Conservation (phyloP, 2,113 vertebrate genomes). For the Trinectes maculatus region DNA sequence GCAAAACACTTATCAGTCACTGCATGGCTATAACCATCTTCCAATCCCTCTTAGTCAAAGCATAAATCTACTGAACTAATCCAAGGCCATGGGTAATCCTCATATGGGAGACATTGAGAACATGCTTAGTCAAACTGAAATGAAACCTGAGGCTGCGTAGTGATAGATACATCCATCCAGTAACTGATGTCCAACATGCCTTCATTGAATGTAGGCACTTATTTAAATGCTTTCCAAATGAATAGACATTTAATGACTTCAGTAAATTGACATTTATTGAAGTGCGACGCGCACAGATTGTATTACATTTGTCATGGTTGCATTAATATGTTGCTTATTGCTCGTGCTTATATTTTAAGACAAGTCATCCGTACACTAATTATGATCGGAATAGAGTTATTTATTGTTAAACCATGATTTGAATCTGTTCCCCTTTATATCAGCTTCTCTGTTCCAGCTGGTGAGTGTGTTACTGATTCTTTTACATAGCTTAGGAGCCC, state of each 20-base stretch:
- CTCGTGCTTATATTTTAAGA: constrained; percentile 11
- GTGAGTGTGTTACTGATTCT: background rate
- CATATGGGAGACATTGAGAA: constrained; percentile 2
- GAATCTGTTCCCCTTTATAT: too few relatives aligned
- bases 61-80: constrained; percentile 43
- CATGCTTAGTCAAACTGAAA: constrained; percentile 19
- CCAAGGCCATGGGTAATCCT: constrained; percentile 51
- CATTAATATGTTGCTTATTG: background rate
- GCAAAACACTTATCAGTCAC: constrained; percentile 47
- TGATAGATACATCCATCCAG: background rate
- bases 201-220: constrained; percentile 28
- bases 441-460: too few relatives aligned
- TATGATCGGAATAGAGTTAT: too few relatives aligned
- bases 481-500: background rate
- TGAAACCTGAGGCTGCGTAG: constrained; percentile 1
- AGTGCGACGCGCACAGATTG: background rate
- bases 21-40: constrained; percentile 39
- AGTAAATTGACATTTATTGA: constrained; percentile 15
- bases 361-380: background rate
- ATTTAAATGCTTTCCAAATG: background rate
- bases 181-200: constrained; percentile 23
- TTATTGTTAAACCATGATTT: too few relatives aligned
- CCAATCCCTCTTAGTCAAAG: constrained; percentile 45
- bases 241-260: background rate
- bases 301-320: background rate